Base-by-base conservation (phyloP, 2,797 vertebrate species). In the Halcyon badia region DNA sequence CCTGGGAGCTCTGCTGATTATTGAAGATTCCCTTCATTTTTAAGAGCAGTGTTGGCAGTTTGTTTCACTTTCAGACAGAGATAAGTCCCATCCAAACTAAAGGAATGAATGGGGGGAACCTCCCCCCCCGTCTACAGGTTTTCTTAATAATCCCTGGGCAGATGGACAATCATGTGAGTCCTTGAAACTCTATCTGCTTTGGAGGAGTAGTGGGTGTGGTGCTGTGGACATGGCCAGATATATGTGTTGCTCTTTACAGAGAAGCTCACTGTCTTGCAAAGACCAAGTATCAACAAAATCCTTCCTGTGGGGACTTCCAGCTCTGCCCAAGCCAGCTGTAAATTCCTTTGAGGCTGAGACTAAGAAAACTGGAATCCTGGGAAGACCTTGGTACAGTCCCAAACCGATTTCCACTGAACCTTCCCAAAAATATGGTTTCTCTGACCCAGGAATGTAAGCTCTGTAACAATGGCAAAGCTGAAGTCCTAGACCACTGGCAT, bases 361-460 rank as follows among this genome's bases (percentile, higher is more conserved):
- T 97, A 97, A 97, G 91, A 95, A 51, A 94, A 72, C 24, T 86
- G 97, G 96, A 98, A 97, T 98, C 97, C 95, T 96, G 95, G 87
- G 89, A 97, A 75, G 89, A 93, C 83, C 78, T 96, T 98, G 92
- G 85, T 95, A 90, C 52, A 52, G 31, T 69, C 70, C 87, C 96
- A 96, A 97, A 94, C 71, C 79, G 82, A 85, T 83, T 84, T 71
- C 89, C 95, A 71, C 75, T 95, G 42, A 90, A 87, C 92, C 65
- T 90, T 75, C 88, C 68, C 72, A 91, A 91, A 92, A 95, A 77
- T 94, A 83, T 42, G 31, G 15, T 94, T 96, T 96, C 48, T 97
- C 90, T 61, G 64, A 91, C 75, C 66, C 66, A 83, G 92, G 85
- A 91, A 96, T 96, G 75, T 60, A 46, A 92, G 81, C 62, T 80